phyloP scores from a whole-genome alignment of 2,797 vertebrate genomes.

The Adrianichthys oophorus region DNA sequence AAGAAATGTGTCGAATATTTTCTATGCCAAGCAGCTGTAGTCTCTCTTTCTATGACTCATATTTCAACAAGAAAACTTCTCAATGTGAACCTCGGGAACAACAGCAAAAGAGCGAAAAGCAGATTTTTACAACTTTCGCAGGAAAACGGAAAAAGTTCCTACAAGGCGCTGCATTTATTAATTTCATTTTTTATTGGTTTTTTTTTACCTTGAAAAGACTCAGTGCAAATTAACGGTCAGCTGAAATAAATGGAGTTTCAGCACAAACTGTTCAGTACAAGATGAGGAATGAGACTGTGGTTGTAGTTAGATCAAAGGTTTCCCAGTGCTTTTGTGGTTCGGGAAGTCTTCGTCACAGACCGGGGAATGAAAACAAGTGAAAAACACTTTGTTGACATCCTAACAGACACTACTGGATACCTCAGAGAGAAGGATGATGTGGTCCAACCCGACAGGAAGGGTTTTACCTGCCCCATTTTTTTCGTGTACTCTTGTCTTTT shows the following conservation, averaged over 20 bases:
- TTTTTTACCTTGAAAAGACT: conserved; percentile 24
- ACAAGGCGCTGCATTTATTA: conserved; percentile 9
- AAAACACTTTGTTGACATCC: conserved; percentile 4
- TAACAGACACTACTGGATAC: background rate
- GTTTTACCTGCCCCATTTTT: conserved; percentile 18
- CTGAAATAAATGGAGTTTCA: conserved; percentile 20
- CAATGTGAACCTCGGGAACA: conserved; percentile 21
- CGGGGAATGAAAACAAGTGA: conserved; percentile 2
- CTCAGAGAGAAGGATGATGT: conserved; percentile 6
- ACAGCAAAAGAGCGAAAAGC: conserved; percentile 10
- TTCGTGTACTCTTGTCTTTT: background rate
- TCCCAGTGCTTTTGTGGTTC: conserved; percentile 1
- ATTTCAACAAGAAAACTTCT: conserved; percentile 29
- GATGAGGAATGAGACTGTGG: conserved; percentile 20
- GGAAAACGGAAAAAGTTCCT: conserved; percentile 2
- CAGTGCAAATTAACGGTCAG: conserved; percentile 29
- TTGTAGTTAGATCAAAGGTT: conserved; percentile 13
- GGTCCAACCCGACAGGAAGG: conserved; percentile 19
- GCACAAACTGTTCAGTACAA: conserved; percentile 9
- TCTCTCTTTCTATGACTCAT: conserved; percentile 43
- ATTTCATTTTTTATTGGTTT: background rate
- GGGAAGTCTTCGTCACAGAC: conserved; percentile 3
- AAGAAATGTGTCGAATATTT: conserved; percentile 31
- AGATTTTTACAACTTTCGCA: conserved; percentile 6
- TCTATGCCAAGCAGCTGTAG: conserved; percentile 34